Evolutionary conservation across 2,888 invertebrate genomes (phyloP).

Genomic region (Microdon myrmicae): DNA sequence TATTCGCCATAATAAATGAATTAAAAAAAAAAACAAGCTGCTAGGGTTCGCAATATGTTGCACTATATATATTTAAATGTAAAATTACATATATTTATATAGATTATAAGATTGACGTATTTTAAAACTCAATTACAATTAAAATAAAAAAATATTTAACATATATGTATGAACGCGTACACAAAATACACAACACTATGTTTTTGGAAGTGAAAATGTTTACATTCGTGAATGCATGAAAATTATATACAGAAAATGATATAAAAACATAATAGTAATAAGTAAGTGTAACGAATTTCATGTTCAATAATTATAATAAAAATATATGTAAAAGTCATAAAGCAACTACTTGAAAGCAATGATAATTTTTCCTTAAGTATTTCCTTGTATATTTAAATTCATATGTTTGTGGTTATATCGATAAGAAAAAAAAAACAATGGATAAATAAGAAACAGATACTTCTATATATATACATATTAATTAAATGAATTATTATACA

Average conservation of each 20-base stretch:
- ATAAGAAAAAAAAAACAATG: slow-evolving; percentile 22
- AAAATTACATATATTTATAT: no score
- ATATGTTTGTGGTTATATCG: slow-evolving; percentile 33
- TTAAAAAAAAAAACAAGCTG: no score
- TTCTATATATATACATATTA: slow-evolving; percentile 31
- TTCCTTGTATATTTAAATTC: slow-evolving; percentile 31
- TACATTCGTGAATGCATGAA: slow-evolving; percentile 2
- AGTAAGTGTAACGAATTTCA: slow-evolving; percentile 39
- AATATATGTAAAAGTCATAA: slow-evolving; percentile 8
- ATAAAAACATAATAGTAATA: slow-evolving; percentile 11
- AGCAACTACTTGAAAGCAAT: slow-evolving; percentile 49
- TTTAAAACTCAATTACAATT: no score
- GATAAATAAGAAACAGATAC: slow-evolving; percentile 11
- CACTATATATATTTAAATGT: no score
- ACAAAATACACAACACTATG: slow-evolving; percentile 2
- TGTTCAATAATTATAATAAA: slow-evolving; percentile 22
- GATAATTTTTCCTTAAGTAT: slow-evolving; percentile 47
- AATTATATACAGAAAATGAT: slow-evolving; percentile 9
- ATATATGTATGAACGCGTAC: slow-evolving; percentile 20
- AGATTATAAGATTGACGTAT: no score
- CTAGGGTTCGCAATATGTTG: no score
- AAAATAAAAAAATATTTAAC: slow-evolving; percentile 3
- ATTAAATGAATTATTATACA: slow-evolving; percentile 41
- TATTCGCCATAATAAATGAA: no score
- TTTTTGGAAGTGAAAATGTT: slow-evolving; percentile 9